These are phyloP conservation scores for Arge pagana DNA, from an alignment of 2,888 invertebrate species.

Conservation along the genomic window DNA sequence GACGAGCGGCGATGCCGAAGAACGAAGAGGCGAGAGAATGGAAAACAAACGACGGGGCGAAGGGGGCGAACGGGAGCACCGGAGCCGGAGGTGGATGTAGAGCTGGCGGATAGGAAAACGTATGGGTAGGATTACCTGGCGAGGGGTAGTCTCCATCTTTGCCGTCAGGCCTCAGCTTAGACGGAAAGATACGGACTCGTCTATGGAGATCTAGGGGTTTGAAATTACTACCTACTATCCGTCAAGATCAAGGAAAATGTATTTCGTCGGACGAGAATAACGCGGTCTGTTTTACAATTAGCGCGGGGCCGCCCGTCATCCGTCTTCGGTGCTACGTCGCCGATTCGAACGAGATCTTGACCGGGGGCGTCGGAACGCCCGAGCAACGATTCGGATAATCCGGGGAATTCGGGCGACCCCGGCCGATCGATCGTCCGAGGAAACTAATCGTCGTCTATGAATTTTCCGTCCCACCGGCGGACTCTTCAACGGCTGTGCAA, in stretches of 20 bases:
- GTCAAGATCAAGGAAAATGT: conserved; percentile 20
- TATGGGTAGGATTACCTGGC: conserved; percentile 20
- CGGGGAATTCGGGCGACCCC: too few relatives aligned
- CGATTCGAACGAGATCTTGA: not conserved
- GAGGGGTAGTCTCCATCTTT: conserved; percentile 20
- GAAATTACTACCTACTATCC: conserved; percentile 14
- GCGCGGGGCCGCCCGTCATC: not conserved
- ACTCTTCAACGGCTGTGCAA: not conserved
- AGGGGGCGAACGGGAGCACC: not conserved
- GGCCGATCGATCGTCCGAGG: too few relatives aligned
- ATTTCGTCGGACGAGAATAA: conserved; percentile 2
- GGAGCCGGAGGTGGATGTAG: too few relatives aligned
- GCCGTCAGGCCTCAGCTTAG: conserved; percentile 19
- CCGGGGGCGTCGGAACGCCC: too few relatives aligned
- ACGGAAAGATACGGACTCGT: conserved; percentile 21
- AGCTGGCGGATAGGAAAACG: conserved; percentile 11
- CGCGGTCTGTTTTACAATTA: conserved; percentile 11
- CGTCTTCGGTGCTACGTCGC: not conserved
- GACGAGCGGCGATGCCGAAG: conserved; percentile 10
- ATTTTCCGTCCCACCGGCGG: not conserved
- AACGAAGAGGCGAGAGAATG: conserved; percentile 3
- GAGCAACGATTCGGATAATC: too few relatives aligned
- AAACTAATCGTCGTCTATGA: too few relatives aligned
- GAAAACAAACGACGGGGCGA: conserved; percentile 5
- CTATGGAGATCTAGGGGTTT: conserved; percentile 20